Percentiles rank a stretch among this genome's conserved stretches.
Conservation (phyloP, 1,140 invertebrate species). For the Drosophila bocki region DNA sequence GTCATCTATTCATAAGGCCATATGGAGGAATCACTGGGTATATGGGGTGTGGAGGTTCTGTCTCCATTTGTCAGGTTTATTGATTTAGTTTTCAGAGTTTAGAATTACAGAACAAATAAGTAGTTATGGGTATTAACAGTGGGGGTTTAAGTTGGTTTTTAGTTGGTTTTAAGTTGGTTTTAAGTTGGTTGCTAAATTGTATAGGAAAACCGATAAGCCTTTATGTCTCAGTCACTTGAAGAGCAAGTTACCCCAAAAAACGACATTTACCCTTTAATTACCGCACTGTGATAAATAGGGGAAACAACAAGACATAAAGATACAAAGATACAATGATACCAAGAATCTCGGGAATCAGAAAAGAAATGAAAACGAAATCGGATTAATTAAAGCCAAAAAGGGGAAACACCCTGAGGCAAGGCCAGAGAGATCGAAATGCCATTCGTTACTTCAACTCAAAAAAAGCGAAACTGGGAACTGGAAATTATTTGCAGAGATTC, state of each 20-base stretch:
- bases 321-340: background rate
- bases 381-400: conserved; percentile 3
- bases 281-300: conserved; percentile 1
- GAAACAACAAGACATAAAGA: background rate
- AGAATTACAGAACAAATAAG: background rate
- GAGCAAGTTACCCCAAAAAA: conserved; percentile 1
- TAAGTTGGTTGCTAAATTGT: background rate
- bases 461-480: conserved; percentile 34
- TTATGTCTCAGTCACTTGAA: background rate
- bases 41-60: background rate
- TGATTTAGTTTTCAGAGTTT: conserved; percentile 10
- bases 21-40: background rate
- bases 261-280: conserved; percentile 10
- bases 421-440: conserved; percentile 19
- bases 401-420: conserved; percentile 21
- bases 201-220: no score
- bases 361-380: conserved; percentile 14
- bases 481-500: conserved; percentile 10
- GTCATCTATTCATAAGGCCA: conserved; percentile 23
- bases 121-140: background rate
- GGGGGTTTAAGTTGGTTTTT: background rate
- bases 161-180: background rate
- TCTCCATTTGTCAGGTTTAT: conserved; percentile 19
- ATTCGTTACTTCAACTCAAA: background rate
- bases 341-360: background rate